Conservation (phyloP, 2,888 invertebrate species). For the Oscheius myriophilus region DNA sequence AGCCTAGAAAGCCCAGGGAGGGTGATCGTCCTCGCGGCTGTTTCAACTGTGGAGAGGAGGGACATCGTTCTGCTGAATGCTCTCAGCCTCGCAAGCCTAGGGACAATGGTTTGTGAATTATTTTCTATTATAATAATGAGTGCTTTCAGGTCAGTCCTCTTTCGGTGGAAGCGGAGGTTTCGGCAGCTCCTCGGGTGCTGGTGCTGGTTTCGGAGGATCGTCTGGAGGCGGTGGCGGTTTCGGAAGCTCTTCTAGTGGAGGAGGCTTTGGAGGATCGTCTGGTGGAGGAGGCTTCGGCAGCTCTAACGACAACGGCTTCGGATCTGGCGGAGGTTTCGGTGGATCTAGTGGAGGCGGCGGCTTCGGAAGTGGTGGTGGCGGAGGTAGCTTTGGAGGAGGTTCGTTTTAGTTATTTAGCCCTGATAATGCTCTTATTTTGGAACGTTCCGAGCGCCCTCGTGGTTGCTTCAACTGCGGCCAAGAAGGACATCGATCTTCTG, state of each 20-base stretch:
- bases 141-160: background rate
- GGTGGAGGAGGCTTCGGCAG: background rate
- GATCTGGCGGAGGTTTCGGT: too few relatives aligned
- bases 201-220: slow-evolving; percentile 33
- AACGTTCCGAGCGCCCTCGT: background rate
- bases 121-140: background rate
- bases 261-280: slow-evolving; percentile 19
- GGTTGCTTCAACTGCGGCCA: slow-evolving; percentile 51
- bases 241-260: slow-evolving; percentile 33
- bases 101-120: background rate
- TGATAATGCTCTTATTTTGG: background rate
- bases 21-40: slow-evolving; percentile 41
- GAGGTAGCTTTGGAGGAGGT: slow-evolving; percentile 17
- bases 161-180: background rate
- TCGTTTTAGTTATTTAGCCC: slow-evolving; percentile 29
- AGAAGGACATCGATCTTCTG: slow-evolving; percentile 46
- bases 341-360: background rate
- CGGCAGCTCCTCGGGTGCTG: slow-evolving; percentile 16
- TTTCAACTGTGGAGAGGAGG: slow-evolving; percentile 49
- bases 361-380: slow-evolving; percentile 21
- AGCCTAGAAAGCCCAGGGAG: slow-evolving; percentile 35
- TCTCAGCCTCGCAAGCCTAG: slow-evolving; percentile 36
- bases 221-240: slow-evolving; percentile 21
- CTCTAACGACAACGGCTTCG: background rate
- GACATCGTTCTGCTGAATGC: slow-evolving; percentile 45